Evolutionary conservation across 2,797 vertebrate genomes (phyloP), one percentile per base, ranked within the genome.

Genomic region (Tarsius wallacei): DNA sequence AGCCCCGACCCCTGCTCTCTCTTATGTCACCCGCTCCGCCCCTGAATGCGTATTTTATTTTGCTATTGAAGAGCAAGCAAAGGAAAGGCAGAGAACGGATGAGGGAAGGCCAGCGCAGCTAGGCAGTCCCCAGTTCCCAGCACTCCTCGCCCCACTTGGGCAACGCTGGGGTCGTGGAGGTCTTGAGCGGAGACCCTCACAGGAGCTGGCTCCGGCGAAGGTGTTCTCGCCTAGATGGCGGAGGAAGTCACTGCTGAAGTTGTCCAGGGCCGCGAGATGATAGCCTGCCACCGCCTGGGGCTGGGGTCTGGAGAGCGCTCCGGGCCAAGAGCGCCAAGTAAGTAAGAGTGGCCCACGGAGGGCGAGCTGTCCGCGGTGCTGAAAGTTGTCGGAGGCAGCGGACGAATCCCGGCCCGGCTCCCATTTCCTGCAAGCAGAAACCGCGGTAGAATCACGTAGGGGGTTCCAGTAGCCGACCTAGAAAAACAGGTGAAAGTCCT

Each of bases 341-440:
- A 42, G 42, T 5, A 42, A 42, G 42, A 42, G 42, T 42, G 42
- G 42, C 42, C 42, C 42, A 42, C 42, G 42, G 3, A 7, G 7
- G 2, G 15, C 1, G 84, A 55, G 85, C 98, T 99, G 98, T 99
- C 98, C 98, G 13, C 0, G 98, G 99, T 99, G 78, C 98, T 99
- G 98, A 98, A 99, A 76, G 96, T 96, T 97, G 93, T 82, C 22
- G 2, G 28, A 1, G 21, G 11, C 49, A 3, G 28, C 13, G 12
- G 42, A 51, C 47, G 33, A 51, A 42, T 9, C 19, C 2, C 19
- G 0, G 9, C 53, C 10, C 19, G 59, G 64, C 55, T 77, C 57
- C 55, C 76, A 7, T 76, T 85, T 28, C 61, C 51, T 57, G 17
- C 13, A 4, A 70, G 21, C 31, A 74, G 51, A 85, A 95, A 61